Evolutionary conservation across 2,113 vertebrate species (phyloP).

Genomic region (Camelus dromedarius): DNA sequence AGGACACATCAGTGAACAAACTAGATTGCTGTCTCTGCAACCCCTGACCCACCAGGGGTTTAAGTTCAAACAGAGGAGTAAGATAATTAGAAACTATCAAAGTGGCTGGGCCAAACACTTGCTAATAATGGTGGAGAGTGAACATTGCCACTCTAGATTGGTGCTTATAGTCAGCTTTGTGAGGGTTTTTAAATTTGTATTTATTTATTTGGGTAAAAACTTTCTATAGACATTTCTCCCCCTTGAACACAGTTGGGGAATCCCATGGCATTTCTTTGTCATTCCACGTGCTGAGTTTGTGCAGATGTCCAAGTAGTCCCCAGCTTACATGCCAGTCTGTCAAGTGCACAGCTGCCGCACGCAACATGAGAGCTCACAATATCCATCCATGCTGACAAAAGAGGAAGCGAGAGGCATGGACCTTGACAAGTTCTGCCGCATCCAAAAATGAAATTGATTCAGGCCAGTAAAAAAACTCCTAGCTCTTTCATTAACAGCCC

Average conservation of each 20-base stretch:
- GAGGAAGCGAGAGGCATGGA: conserved; percentile 70
- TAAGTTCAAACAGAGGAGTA: not conserved
- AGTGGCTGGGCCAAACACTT: not conserved
- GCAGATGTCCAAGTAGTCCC: not conserved
- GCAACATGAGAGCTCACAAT: rapidly evolving
- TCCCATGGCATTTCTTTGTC: not conserved
- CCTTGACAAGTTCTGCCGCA: conserved; percentile 80
- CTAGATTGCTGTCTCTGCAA: not conserved
- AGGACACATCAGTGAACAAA: not conserved
- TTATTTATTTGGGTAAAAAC: not conserved
- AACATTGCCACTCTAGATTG: not conserved
- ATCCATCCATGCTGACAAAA: not conserved
- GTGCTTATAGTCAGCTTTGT: not conserved
- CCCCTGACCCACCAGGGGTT: not conserved
- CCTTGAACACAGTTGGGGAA: not conserved
- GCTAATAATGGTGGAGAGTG: not conserved
- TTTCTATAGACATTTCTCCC: not conserved
- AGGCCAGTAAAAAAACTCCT: conserved; percentile 79
- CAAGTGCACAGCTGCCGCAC: not conserved
- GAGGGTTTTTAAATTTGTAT: not conserved
- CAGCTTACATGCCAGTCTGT: not conserved
- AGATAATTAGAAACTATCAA: not conserved
- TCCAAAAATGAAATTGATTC: conserved; percentile 81
- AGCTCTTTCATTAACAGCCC: conserved; percentile 80
- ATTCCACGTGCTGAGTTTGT: not conserved